Evolutionary conservation across 2,113 vertebrate species (phyloP), one percentile per base, ranked within the genome.

Genomic region (Tragulus kanchil): DNA sequence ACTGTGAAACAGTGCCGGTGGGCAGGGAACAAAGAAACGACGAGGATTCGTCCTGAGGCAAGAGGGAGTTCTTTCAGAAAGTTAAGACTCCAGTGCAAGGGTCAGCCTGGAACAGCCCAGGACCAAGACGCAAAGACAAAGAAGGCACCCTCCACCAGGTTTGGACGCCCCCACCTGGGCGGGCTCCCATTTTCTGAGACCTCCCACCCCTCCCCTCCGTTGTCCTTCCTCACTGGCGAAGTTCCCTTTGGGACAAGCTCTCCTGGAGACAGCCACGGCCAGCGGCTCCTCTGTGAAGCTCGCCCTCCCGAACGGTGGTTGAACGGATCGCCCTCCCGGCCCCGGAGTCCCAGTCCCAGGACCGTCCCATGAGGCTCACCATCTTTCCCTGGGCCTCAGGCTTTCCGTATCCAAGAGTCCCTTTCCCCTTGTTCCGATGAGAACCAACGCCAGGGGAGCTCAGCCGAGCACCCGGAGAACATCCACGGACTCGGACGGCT

Each of bases 1-100:
- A 92, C 54, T 85, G 83, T n/a, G 19, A 73, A 52, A 45, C 83
- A 16, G 71, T 36, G 25, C 81, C 7, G 1, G 77, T 92, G 95
- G 85, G 90, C 97, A 85, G 89, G 52, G 58, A 83, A 77, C 69
- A 67, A 52, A 88, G 85, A 45, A 42, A 61, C n/a, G 81, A 26
- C 0, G 45, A 96, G 61, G 31, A 9, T 45, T n/a, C 0, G 1
- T 61, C 94, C 96, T 59, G 62, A 93, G 56, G 77, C 56, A 90
- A 88, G 82, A 1, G 48, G 23, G 36, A 15, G 4, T 61, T 9
- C 13, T 23, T 79, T 52, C 89, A 48, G 0, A 21, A 92, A 94
- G 94, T 83, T 67, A 16, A 16, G 58, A 62, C 11, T 25, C 82
- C 45, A 6, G 16, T 1, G 0, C 3, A 8, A 52, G 73, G 16